Percentiles rank a stretch among this genome's conserved stretches.
Evolutionary conservation across 2,888 invertebrate genomes (phyloP).

Genomic region (Choristoneura rosaceana): DNA sequence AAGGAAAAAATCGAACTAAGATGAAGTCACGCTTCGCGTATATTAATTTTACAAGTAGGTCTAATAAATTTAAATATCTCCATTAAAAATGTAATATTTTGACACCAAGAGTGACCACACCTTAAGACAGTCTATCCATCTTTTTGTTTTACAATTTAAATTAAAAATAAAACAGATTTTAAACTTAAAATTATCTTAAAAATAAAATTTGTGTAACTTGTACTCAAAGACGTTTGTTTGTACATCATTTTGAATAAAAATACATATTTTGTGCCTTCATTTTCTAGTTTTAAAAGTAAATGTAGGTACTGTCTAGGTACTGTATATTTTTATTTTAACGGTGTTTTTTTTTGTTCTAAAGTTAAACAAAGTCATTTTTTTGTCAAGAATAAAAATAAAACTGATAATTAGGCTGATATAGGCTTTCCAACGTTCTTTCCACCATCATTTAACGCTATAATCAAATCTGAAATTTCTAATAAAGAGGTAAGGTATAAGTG

Average conservation of each 20-base stretch:
- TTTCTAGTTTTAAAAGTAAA: neutral
- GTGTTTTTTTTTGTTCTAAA: neutral
- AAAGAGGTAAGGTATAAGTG: neutral
- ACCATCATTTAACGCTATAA: neutral
- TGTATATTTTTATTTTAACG: no score
- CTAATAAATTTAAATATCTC: neutral
- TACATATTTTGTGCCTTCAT: constrained; percentile 23
- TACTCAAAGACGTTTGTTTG: constrained; percentile 5
- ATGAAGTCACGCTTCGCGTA: constrained; percentile 1
- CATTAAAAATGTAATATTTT: constrained; percentile 5
- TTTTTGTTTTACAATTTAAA: constrained; percentile 12
- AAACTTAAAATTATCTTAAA: constrained; percentile 30
- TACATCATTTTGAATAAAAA: neutral
- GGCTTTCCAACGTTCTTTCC: constrained; percentile 1
- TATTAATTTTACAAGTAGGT: constrained; percentile 2
- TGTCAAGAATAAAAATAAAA: neutral
- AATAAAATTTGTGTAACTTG: constrained; percentile 22
- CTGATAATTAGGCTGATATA: neutral
- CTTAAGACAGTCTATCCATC: neutral
- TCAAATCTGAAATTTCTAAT: neutral
- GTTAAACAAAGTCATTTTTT: neutral
- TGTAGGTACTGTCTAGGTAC: no score
- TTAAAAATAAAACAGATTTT: constrained; percentile 16
- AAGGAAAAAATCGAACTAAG: constrained; percentile 15
- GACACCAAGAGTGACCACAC: constrained; percentile 1